Conservation (phyloP, 2,888 invertebrate genomes). For the Shargacucullia verbasci region DNA sequence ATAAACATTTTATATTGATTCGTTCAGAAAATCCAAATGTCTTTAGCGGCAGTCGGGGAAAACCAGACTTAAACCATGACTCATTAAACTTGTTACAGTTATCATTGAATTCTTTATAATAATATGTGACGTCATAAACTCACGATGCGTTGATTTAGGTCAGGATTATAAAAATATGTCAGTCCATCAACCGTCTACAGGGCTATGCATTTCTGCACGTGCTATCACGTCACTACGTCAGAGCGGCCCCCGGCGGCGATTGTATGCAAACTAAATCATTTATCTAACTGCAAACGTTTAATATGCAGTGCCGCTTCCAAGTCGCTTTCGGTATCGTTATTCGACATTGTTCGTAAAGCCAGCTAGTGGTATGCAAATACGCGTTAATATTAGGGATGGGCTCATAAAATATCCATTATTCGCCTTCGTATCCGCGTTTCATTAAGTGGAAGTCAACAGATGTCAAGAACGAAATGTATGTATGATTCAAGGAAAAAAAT, state of each 20-base stretch:
- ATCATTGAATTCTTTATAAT: conserved; percentile 18
- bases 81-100: conserved; percentile 22
- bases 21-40: conserved; percentile 9
- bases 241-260: conserved; percentile 63
- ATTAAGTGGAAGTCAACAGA: conserved; percentile 15
- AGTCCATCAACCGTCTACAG: conserved; percentile 36
- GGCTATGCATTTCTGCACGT: conserved; percentile 78
- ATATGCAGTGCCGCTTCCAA: conserved; percentile 57
- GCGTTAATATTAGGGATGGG: conserved; percentile 32
- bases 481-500: conserved; percentile 29
- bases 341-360: conserved; percentile 52
- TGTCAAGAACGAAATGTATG: conserved; percentile 34
- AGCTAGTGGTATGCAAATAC: conserved; percentile 39
- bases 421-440: conserved; percentile 11
- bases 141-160: conserved; percentile 50
- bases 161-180: conserved; percentile 61
- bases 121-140: conserved; percentile 23
- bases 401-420: conserved; percentile 20
- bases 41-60: conserved; percentile 4
- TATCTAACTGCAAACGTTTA: conserved; percentile 63
- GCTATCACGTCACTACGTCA: conserved; percentile 59
- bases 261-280: conserved; percentile 79
- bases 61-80: conserved; percentile 5
- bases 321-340: conserved; percentile 62
- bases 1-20: neutral